Conservation (phyloP, 2,113 vertebrate genomes). For the Dromiciops gliroides region DNA sequence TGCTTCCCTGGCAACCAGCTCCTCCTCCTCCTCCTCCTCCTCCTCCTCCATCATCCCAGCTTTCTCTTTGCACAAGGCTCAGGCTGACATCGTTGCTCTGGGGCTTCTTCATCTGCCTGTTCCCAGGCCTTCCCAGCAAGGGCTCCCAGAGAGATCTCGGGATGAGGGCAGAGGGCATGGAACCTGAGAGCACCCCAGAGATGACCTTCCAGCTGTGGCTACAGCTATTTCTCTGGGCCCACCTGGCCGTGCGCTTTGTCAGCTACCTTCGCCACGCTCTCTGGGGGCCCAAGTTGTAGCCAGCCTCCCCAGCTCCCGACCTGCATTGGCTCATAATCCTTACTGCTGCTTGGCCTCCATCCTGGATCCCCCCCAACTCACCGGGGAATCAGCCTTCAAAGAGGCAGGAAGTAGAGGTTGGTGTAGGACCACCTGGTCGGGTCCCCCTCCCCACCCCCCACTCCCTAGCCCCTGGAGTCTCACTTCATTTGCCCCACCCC, state of each 20-base stretch:
- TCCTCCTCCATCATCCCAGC: not conserved
- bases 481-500: not conserved
- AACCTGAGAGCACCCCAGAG: conserved; percentile 37
- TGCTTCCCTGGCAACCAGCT: conserved; percentile 71
- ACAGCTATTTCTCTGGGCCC: conserved; percentile 73
- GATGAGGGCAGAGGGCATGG: not conserved
- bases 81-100: not conserved
- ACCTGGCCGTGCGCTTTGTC: conserved; percentile 70
- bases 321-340: not conserved
- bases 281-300: conserved; percentile 37
- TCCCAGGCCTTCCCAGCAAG: conserved; percentile 39
- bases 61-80: not conserved
- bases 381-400: conserved; percentile 8
- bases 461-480: not conserved
- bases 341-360: not conserved
- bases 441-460: not conserved
- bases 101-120: not conserved
- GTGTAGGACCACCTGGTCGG: conserved; percentile 33
- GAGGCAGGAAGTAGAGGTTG: conserved; percentile 69
- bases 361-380: not conserved
- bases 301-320: conserved; percentile 53
- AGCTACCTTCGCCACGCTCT: conserved; percentile 57
- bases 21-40: conserved; percentile 37
- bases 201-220: conserved; percentile 74
- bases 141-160: conserved; percentile 39